These are phyloP conservation scores for Dryobates pubescens DNA, from an alignment of 2,797 vertebrate species.

Conservation along the genomic window DNA sequence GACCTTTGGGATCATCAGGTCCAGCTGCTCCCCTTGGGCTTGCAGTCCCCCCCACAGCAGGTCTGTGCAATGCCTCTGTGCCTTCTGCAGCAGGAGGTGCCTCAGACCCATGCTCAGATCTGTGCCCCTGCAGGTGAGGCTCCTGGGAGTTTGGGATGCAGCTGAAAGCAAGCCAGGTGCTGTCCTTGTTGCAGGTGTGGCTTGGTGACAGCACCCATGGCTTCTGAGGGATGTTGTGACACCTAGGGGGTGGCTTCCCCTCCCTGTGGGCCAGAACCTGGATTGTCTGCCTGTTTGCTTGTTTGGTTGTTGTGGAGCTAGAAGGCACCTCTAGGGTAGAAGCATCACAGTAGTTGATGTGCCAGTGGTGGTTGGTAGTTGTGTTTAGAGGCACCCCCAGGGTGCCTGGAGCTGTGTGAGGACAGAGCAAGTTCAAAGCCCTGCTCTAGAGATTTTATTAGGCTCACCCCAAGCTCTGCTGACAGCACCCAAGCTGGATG, in stretches of 20 bases:
- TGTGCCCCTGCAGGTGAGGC: rapidly evolving
- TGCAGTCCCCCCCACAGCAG: too few relatives aligned
- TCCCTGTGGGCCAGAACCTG: rapidly evolving
- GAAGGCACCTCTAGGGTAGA: constrained; percentile 30
- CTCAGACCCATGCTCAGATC: neutral
- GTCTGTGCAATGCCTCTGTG: neutral
- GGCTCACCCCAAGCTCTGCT: neutral
- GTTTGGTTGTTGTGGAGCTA: neutral
- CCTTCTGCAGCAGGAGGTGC: neutral
- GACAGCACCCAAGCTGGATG: neutral
- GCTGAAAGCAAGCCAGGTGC: neutral
- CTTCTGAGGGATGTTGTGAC: neutral
- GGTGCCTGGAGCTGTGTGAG: constrained; percentile 24
- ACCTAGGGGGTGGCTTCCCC: neutral
- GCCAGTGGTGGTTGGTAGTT: neutral
- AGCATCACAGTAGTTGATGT: neutral
- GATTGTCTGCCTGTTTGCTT: neutral
- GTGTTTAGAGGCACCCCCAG: constrained; percentile 14
- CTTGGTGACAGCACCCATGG: neutral
- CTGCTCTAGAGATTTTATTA: neutral
- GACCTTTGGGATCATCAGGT: too few relatives aligned
- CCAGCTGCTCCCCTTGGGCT: too few relatives aligned
- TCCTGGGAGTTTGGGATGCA: neutral
- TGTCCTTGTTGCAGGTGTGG: neutral
- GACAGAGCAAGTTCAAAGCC: neutral